phyloP scores from a whole-genome alignment of 2,888 invertebrate species.

The Strigamia maritima region DNA sequence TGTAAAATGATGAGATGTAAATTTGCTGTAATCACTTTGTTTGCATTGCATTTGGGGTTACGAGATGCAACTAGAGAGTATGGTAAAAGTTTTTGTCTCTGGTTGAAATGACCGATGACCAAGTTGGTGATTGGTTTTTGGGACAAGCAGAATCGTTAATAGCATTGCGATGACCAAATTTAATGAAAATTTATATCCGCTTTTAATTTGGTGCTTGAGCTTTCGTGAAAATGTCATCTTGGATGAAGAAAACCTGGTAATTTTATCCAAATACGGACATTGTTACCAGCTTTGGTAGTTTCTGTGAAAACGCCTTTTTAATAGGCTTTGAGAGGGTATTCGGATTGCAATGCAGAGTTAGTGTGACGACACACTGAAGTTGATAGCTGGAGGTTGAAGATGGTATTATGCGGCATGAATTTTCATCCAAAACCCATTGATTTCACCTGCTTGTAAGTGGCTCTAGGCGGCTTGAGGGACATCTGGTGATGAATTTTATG shows the following conservation, averaged over 20 bases:
- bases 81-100: background rate
- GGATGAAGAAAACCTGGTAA: too few species aligned
- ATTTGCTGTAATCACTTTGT: slow-evolving; percentile 8
- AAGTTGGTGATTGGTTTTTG: too few species aligned
- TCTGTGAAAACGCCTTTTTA: background rate
- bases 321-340: slow-evolving; percentile 12
- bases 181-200: too few species aligned
- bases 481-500: slow-evolving; percentile 32
- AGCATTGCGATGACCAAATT: too few species aligned
- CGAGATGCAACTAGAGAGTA: background rate
- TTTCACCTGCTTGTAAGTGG: slow-evolving; percentile 32
- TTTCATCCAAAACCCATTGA: slow-evolving; percentile 32
- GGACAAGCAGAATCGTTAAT: too few species aligned
- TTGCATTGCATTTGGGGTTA: background rate
- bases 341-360: background rate
- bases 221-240: too few species aligned
- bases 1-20: slow-evolving; percentile 5
- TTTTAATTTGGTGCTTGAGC: too few species aligned
- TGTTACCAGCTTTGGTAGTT: too few species aligned
- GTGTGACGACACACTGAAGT: background rate
- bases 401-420: slow-evolving; percentile 22
- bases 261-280: too few species aligned
- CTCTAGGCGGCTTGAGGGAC: slow-evolving; percentile 22
- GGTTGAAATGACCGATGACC: too few species aligned
- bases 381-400: slow-evolving; percentile 16